phyloP scores from a whole-genome alignment of 2,113 vertebrate genomes.

The Tichodroma muraria region DNA sequence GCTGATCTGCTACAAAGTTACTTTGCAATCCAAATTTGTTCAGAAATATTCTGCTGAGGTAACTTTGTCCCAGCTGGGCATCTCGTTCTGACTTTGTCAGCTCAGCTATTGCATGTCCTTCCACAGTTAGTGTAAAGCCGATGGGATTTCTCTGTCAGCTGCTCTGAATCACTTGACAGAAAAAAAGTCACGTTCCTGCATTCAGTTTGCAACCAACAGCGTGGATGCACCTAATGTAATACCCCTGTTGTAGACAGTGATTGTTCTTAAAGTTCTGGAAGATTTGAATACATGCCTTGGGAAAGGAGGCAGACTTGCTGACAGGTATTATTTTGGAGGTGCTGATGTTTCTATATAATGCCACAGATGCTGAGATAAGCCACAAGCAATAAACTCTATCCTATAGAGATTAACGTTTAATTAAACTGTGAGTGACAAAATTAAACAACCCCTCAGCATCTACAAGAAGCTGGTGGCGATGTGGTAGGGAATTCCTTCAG shows the following conservation, averaged over 20 bases:
- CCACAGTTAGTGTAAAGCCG: background rate
- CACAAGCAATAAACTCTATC: background rate
- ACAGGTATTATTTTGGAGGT: background rate
- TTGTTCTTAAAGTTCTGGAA: background rate
- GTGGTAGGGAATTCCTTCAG: background rate
- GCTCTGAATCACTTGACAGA: background rate
- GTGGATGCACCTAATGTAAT: background rate
- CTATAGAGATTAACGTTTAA: background rate
- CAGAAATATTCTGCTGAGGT: constrained; percentile 14
- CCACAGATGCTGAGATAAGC: background rate
- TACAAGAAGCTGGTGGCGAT: background rate
- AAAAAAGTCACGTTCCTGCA: background rate
- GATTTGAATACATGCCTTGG: background rate
- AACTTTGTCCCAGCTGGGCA: constrained; percentile 1
- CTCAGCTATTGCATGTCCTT: constrained; percentile 9
- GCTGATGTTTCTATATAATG: background rate
- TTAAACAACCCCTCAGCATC: background rate
- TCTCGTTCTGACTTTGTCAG: background rate
- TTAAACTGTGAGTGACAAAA: constrained; percentile 6
- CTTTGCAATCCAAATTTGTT: background rate
- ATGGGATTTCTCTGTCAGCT: background rate
- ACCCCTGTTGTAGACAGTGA: background rate
- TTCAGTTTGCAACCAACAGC: background rate
- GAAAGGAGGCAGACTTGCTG: background rate
- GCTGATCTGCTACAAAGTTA: background rate